A percentile compares a stretch with the other conserved stretches of the same genome.
These are phyloP conservation scores for Papilio machaon DNA, from an alignment of 1,140 invertebrate species.

Conservation along the genomic window DNA sequence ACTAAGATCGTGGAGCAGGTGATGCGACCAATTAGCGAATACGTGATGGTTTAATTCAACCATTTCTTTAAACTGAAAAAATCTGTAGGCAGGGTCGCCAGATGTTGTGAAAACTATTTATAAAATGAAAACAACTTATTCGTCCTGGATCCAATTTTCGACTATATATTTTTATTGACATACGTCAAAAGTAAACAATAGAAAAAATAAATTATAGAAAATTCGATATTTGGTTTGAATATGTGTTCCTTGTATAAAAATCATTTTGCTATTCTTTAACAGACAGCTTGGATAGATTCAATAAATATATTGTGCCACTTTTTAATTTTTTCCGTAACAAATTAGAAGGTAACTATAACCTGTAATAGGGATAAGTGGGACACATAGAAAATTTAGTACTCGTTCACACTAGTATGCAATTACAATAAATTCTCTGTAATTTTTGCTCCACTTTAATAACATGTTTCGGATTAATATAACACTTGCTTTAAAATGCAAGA, in stretches of 20 bases:
- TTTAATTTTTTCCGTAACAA: neutral
- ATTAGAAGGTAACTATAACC: neutral
- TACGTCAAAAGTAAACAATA: too few relatives aligned
- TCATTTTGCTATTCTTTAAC: too few relatives aligned
- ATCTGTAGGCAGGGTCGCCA: too few relatives aligned
- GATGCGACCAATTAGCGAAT: conserved; percentile 25
- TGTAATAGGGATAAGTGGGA: conserved; percentile 2
- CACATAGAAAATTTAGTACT: neutral
- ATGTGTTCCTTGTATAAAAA: too few relatives aligned
- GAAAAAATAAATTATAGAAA: too few relatives aligned
- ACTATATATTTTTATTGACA: too few relatives aligned
- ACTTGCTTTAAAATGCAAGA: neutral
- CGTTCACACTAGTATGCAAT: neutral
- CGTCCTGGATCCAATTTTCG: too few relatives aligned
- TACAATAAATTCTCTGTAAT: neutral
- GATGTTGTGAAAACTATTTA: too few relatives aligned
- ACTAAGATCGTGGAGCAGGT: conserved; percentile 24
- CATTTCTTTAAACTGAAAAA: too few relatives aligned
- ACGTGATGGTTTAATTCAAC: conserved; percentile 34
- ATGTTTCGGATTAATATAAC: neutral
- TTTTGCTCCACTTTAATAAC: neutral
- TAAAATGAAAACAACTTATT: too few relatives aligned
- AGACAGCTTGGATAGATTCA: neutral
- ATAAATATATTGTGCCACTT: neutral
- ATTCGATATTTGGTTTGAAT: too few relatives aligned